Evolutionary conservation across 2,113 vertebrate genomes (phyloP).

Genomic region (Jaculus jaculus): DNA sequence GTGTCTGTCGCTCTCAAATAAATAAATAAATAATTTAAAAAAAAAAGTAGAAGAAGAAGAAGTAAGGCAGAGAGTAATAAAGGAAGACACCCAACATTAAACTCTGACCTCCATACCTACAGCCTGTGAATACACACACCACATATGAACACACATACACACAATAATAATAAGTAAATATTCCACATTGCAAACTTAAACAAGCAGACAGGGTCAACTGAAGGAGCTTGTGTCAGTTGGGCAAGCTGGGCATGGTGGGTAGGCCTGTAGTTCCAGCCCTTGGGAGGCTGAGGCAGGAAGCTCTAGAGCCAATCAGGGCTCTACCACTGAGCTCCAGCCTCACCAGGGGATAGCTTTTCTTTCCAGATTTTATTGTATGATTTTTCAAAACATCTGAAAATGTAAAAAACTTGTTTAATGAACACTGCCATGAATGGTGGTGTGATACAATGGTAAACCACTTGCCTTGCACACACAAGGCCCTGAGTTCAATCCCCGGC

Average conservation of each 20-base stretch:
- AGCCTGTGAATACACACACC: no score
- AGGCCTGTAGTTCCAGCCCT: not conserved
- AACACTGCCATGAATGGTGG: no score
- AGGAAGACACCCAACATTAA: no score
- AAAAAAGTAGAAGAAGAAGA: no score
- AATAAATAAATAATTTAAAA: no score
- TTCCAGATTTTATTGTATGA: not conserved
- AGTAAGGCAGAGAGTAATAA: no score
- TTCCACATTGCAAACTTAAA: not conserved
- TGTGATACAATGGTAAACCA: not conserved
- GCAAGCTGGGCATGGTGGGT: not conserved
- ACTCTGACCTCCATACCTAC: no score
- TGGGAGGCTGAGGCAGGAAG: not conserved
- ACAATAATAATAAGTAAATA: no score
- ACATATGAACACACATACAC: no score
- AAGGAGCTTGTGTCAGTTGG: not conserved
- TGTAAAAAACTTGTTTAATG: not conserved
- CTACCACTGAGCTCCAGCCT: not conserved
- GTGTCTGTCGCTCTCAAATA: no score
- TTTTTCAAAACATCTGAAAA: constrained; percentile 32
- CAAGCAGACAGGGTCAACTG: not conserved
- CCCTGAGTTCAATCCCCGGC: not conserved
- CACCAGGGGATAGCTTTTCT: not conserved
- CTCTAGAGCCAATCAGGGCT: not conserved
- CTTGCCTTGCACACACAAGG: not conserved